phyloP scores from a whole-genome alignment of 2,888 invertebrate species.

The Andricus curvator region DNA sequence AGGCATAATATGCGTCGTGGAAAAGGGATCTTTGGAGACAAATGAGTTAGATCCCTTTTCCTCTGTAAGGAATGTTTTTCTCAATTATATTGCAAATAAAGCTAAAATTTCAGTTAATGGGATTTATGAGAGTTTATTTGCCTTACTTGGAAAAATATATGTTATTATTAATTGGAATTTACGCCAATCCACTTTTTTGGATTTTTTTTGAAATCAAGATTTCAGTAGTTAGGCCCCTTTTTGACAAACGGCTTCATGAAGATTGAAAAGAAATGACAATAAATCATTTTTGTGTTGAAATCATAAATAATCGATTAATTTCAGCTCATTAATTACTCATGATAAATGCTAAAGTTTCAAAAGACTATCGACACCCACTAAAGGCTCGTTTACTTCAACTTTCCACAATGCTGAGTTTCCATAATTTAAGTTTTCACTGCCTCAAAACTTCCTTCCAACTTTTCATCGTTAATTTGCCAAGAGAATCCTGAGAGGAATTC shows the following conservation, averaged over 20 bases:
- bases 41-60: too few species aligned
- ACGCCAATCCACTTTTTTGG: too few species aligned
- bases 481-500: constrained; percentile 7
- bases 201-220: too few species aligned
- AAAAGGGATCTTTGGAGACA: too few species aligned
- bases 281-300: neutral
- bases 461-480: constrained; percentile 26
- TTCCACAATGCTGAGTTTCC: constrained; percentile 30
- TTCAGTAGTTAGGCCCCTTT: too few species aligned
- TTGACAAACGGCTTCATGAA: neutral
- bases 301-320: neutral
- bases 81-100: too few species aligned
- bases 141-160: too few species aligned
- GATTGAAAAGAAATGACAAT: neutral
- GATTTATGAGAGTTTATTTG: too few species aligned
- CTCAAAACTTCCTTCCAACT: constrained; percentile 20
- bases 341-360: constrained; percentile 15
- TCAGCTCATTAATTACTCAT: constrained; percentile 11
- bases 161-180: too few species aligned
- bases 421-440: constrained; percentile 27
- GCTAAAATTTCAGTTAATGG: too few species aligned
- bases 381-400: constrained; percentile 24
- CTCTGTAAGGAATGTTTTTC: too few species aligned
- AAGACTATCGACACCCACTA: constrained; percentile 22
- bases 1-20: too few species aligned